Evolutionary conservation across 2,113 vertebrate species (phyloP).

Genomic region (Nymphicus hollandicus): DNA sequence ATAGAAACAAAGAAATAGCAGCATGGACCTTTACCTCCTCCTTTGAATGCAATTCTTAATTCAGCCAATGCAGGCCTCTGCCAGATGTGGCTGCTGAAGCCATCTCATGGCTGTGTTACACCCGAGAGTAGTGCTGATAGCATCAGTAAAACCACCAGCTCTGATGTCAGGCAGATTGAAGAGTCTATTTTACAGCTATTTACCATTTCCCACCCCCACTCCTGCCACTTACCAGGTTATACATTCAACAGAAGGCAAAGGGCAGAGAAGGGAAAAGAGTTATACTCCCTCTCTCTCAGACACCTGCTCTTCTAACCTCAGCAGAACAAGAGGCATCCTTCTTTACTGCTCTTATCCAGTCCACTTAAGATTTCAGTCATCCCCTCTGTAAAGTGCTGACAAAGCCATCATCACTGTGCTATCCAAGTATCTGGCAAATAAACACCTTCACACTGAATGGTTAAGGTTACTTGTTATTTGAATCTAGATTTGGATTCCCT

Average conservation of each 20-base stretch:
- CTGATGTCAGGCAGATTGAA: background rate
- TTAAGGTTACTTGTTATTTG: background rate
- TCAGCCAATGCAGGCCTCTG: background rate
- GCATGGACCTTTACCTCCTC: background rate
- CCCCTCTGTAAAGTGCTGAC: background rate
- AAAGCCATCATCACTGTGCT: background rate
- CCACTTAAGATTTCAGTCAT: background rate
- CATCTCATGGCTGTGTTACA: background rate
- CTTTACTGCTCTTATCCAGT: background rate
- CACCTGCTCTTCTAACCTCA: background rate
- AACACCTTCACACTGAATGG: background rate
- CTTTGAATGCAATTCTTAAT: background rate
- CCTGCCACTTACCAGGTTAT: too few relatives aligned
- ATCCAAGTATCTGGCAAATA: background rate
- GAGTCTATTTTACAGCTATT: background rate
- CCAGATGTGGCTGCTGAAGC: background rate
- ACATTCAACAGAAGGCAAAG: background rate
- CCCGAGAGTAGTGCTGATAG: background rate
- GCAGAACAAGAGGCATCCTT: background rate
- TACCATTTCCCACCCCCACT: background rate
- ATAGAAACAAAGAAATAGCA: background rate
- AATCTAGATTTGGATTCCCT: background rate
- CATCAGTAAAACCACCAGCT: background rate
- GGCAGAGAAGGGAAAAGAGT: background rate
- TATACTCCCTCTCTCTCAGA: background rate